Percentiles rank a stretch among this genome's conserved stretches.
Evolutionary conservation across 1,140 invertebrate genomes (phyloP).

Genomic region (Alviniconcha marisindica): DNA sequence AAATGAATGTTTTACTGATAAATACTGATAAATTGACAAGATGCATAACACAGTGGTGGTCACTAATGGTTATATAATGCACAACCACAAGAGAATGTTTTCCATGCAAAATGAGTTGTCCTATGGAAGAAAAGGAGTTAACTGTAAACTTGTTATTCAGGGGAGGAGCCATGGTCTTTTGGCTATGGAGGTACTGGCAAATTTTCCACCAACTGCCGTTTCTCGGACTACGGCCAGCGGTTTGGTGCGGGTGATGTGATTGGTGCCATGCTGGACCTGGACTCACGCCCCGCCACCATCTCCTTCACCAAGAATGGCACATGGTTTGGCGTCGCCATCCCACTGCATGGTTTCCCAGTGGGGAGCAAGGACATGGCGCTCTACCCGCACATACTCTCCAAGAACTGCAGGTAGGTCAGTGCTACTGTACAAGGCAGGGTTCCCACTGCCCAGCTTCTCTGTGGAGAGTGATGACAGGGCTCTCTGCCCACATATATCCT

Average conservation of each 20-base stretch:
- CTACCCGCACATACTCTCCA: slow-evolving; percentile 92
- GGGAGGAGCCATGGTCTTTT: slow-evolving; percentile 88
- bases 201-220: slow-evolving; percentile 85
- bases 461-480: too few relatives aligned
- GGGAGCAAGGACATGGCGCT: slow-evolving; percentile 80
- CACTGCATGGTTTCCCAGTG: slow-evolving; percentile 76
- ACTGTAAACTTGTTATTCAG: slow-evolving; percentile 57
- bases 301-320: slow-evolving; percentile 91
- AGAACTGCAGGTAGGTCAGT: slow-evolving; percentile 83
- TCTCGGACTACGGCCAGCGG: slow-evolving; percentile 85
- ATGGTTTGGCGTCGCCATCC: slow-evolving; percentile 81
- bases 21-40: too few relatives aligned
- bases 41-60: too few relatives aligned
- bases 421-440: too few relatives aligned
- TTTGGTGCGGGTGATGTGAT: slow-evolving; percentile 88
- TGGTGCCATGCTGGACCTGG: slow-evolving; percentile 83
- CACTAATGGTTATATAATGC: too few relatives aligned
- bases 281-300: slow-evolving; percentile 80
- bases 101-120: too few relatives aligned
- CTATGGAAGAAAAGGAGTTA: too few relatives aligned
- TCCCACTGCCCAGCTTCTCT: too few relatives aligned
- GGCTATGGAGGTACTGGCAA: slow-evolving; percentile 91
- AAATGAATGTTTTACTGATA: too few relatives aligned
- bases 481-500: too few relatives aligned
- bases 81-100: too few relatives aligned